Evolutionary conservation across 2,113 vertebrate species (phyloP), one percentile per base, ranked within the genome.

Genomic region (Halichoeres trimaculatus): DNA sequence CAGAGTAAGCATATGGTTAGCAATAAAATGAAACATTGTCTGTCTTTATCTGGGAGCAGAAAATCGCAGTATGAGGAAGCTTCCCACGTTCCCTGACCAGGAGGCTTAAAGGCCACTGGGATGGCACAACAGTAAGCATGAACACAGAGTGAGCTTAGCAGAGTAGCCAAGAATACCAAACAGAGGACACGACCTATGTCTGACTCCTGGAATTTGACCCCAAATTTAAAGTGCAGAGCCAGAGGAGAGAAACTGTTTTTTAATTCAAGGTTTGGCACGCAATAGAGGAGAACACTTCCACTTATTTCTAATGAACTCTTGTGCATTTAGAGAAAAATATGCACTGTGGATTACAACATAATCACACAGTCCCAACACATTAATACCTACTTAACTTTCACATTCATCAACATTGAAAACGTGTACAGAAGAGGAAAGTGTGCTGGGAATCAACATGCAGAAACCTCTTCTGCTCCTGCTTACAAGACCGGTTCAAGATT

Each of bases 81-180:
- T 88, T 86, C 67, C 72, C 65, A 82, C 66, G 71, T 82, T 67
- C 73, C 22, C 55, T 5, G 74, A 70, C 70, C 62, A 45, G 45
- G 34, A 84, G 48, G 57, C 74, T 57, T 6, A 1, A 24, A 41
- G 54, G 47, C 60, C 52, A 70, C 67, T 60, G 66, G 72, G 79
- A 86, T 58, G 43, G 70, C 38, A 65, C 45, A 70, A 67, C 74
- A 74, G 55, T 55, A 23, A 51, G 26, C 24, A 82, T 57, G 38
- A 78, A 68, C 52, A 70, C 57, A 74, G 59, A 35, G 48, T 36
- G 50, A 66, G 70, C 45, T 53, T 50, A 55, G 71, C 64, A 70
- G 74, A 77, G 74, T 78, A 69, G 70, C 70, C 73, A 84, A 75
- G 43, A 85, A 82, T 59, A 82, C 65, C 73, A 87, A 88, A 83